These are phyloP conservation scores for Tiliacea aurago DNA, from an alignment of 2,888 invertebrate species.

Conservation along the genomic window DNA sequence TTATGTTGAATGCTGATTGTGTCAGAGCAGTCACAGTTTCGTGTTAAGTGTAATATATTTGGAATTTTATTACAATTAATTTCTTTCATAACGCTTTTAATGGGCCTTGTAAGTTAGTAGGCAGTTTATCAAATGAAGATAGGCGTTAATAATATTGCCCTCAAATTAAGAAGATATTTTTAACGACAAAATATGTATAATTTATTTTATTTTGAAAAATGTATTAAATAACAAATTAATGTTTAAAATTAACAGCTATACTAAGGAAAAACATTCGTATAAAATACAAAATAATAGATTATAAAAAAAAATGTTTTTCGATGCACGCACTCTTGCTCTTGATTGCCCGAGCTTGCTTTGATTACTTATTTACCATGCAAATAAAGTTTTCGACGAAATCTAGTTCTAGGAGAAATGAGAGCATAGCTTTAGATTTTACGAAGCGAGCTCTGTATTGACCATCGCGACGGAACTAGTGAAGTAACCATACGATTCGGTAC, in stretches of 20 bases:
- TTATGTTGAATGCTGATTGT: slow-evolving; percentile 29
- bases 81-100: slow-evolving; percentile 16
- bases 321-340: background rate
- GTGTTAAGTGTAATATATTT: slow-evolving; percentile 21
- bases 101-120: slow-evolving; percentile 11
- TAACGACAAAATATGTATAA: no score
- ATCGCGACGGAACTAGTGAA: no score
- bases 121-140: background rate
- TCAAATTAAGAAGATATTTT: no score
- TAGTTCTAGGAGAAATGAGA: slow-evolving; percentile 15
- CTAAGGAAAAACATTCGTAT: no score
- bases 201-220: no score
- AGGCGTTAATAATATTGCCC: no score
- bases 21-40: slow-evolving; percentile 20
- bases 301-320: no score
- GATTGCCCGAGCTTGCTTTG: background rate
- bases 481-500: no score
- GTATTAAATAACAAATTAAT: background rate
- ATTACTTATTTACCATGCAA: slow-evolving; percentile 12
- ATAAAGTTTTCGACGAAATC: background rate
- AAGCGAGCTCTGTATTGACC: background rate
- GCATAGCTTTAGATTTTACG: background rate
- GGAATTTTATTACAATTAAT: slow-evolving; percentile 13
- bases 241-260: no score
- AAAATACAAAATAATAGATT: no score